A percentile compares a stretch with the other conserved stretches of the same genome.
Conservation (phyloP, 1,140 invertebrate species). For the Oryctes rhinoceros region DNA sequence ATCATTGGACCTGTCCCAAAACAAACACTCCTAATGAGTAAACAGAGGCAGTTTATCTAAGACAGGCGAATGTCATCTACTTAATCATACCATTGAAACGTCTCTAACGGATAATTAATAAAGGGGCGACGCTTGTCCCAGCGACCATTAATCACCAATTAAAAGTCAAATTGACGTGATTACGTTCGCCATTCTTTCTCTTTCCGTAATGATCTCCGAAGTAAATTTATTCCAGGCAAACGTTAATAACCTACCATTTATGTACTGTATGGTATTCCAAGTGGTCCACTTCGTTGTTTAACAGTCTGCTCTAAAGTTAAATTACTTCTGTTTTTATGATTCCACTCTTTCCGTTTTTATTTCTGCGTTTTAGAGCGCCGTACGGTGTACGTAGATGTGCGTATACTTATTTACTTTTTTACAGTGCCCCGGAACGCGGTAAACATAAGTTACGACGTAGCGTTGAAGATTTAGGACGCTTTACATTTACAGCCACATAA, state of each 20-base stretch:
- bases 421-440: not conserved
- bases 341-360: slow-evolving; percentile 19
- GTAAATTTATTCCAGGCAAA: slow-evolving; percentile 39
- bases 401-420: not conserved
- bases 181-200: slow-evolving; percentile 42
- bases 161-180: slow-evolving; percentile 50
- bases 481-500: slow-evolving; percentile 5
- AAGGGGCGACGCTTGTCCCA: slow-evolving; percentile 44
- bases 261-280: not conserved
- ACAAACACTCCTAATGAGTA: slow-evolving; percentile 54
- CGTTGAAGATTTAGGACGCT: slow-evolving; percentile 10
- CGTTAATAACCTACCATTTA: not conserved
- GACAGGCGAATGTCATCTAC: slow-evolving; percentile 52
- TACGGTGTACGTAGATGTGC: not conserved
- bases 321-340: slow-evolving; percentile 7
- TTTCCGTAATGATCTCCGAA: slow-evolving; percentile 39
- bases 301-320: not conserved
- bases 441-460: slow-evolving; percentile 14
- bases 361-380: not conserved
- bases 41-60: slow-evolving; percentile 52
- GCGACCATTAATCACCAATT: slow-evolving; percentile 52
- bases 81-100: slow-evolving; percentile 52
- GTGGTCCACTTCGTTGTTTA: slow-evolving; percentile 1
- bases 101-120: slow-evolving; percentile 53
- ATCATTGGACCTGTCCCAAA: slow-evolving; percentile 52